A percentile compares a stretch with the other conserved stretches of the same genome.
Evolutionary conservation across 2,888 invertebrate genomes (phyloP).

Genomic region (Drosophila trichaetosa): DNA sequence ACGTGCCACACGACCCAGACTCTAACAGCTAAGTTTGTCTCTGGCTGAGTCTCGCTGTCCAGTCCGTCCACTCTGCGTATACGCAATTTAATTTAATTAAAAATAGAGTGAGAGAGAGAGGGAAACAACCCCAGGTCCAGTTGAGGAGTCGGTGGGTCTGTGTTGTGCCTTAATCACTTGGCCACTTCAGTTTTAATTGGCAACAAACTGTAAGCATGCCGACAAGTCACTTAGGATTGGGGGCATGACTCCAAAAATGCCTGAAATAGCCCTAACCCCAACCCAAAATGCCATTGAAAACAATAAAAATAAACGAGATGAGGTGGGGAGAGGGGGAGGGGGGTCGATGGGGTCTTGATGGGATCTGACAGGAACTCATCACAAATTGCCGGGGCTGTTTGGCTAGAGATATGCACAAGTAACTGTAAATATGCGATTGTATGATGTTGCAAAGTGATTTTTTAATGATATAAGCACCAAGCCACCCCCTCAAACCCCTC

Average conservation of each 20-base stretch:
- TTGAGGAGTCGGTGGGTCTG: conserved; percentile 17
- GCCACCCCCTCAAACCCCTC: not conserved
- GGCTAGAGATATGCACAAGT: conserved; percentile 52
- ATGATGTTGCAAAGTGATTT: conserved; percentile 39
- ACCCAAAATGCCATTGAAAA: conserved; percentile 49
- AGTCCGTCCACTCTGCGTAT: conserved; percentile 66
- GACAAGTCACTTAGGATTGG: conserved; percentile 62
- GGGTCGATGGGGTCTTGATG: not conserved
- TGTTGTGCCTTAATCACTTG: conserved; percentile 69
- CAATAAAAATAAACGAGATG: conserved; percentile 64
- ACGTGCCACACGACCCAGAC: conserved; percentile 35
- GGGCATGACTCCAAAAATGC: conserved; percentile 51
- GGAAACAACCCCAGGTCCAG: conserved; percentile 28
- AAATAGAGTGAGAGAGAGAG: conserved; percentile 33
- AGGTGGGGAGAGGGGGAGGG: not conserved
- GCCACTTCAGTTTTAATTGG: conserved; percentile 79
- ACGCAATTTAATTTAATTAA: conserved; percentile 81
- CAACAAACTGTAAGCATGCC: conserved; percentile 73
- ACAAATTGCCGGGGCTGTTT: conserved; percentile 40
- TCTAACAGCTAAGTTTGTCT: not conserved
- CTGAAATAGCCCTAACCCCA: conserved; percentile 22
- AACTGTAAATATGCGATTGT: conserved; percentile 31
- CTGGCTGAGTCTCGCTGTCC: conserved; percentile 15
- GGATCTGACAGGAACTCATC: conserved; percentile 20
- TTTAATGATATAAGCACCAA: conserved; percentile 48